phyloP scores from a whole-genome alignment of 1,140 invertebrate species.

The Lycorma delicatula region DNA sequence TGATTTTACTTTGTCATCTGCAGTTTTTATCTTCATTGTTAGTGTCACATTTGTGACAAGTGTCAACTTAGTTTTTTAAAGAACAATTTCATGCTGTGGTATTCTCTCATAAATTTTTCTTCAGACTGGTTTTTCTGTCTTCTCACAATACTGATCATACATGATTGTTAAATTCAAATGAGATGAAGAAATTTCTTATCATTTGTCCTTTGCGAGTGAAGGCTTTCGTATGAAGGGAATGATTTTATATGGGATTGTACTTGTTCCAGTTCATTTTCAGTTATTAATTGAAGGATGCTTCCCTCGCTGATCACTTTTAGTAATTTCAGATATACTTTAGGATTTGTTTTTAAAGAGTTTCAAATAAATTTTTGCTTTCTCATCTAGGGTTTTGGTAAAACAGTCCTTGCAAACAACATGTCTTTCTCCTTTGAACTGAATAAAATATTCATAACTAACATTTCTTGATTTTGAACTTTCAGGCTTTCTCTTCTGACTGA shows the following conservation, averaged over 20 bases:
- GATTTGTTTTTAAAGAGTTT: background rate
- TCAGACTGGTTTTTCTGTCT: background rate
- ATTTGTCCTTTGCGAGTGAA: background rate
- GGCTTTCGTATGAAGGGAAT: slow-evolving; percentile 2
- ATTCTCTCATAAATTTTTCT: background rate
- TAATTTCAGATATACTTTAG: background rate
- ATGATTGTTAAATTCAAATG: background rate
- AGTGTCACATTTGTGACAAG: background rate
- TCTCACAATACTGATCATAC: background rate
- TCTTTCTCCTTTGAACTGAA: background rate
- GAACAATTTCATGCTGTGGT: background rate
- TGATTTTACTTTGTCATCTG: background rate
- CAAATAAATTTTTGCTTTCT: background rate
- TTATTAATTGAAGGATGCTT: background rate
- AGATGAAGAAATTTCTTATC: background rate
- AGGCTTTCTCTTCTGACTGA: background rate
- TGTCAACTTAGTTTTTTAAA: slow-evolving; percentile 4
- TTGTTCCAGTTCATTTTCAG: background rate
- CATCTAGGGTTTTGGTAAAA: background rate
- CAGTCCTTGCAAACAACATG: background rate
- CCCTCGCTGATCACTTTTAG: background rate
- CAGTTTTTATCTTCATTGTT: background rate
- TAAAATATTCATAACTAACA: background rate
- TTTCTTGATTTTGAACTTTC: background rate
- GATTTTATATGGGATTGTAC: background rate